These are phyloP conservation scores for Amaurobius ferox DNA, from an alignment of 2,888 invertebrate species.

Conservation along the genomic window DNA sequence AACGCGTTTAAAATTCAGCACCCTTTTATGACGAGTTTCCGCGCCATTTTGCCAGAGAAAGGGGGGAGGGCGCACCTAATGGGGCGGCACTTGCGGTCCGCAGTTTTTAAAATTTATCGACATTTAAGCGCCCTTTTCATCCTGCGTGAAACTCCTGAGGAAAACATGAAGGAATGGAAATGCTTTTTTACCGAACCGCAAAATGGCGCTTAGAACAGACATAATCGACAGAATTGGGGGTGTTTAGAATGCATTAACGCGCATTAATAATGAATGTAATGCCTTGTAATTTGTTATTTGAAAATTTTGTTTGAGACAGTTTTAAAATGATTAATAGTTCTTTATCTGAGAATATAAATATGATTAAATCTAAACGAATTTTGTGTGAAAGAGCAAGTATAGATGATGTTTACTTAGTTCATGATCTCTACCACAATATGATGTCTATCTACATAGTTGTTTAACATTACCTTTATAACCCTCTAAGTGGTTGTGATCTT, in stretches of 20 bases:
- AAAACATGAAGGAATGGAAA: background rate
- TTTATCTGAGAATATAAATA: no score
- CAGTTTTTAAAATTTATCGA: slow-evolving; percentile 62
- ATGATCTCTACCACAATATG: no score
- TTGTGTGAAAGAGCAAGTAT: no score
- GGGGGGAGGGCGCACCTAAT: slow-evolving; percentile 43
- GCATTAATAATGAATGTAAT: background rate
- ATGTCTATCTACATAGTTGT: no score
- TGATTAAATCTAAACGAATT: no score
- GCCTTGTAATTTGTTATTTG: no score
- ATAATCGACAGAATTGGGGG: slow-evolving; percentile 1
- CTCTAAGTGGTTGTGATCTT: no score
- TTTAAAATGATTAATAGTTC: no score
- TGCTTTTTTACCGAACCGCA: background rate
- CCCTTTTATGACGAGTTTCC: slow-evolving; percentile 61
- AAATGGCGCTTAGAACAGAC: background rate
- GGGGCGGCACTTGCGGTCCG: slow-evolving; percentile 49
- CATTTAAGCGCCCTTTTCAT: slow-evolving; percentile 48
- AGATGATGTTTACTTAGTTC: no score
- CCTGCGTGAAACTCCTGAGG: background rate
- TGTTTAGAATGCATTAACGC: background rate
- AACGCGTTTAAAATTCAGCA: slow-evolving; percentile 69
- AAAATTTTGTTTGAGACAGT: no score
- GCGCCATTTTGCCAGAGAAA: slow-evolving; percentile 9
- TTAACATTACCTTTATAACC: no score